Percentiles rank a stretch among this genome's conserved stretches.
These are phyloP conservation scores for Meiosimyza decipiens DNA, from an alignment of 2,888 invertebrate genomes.

Conservation along the genomic window DNA sequence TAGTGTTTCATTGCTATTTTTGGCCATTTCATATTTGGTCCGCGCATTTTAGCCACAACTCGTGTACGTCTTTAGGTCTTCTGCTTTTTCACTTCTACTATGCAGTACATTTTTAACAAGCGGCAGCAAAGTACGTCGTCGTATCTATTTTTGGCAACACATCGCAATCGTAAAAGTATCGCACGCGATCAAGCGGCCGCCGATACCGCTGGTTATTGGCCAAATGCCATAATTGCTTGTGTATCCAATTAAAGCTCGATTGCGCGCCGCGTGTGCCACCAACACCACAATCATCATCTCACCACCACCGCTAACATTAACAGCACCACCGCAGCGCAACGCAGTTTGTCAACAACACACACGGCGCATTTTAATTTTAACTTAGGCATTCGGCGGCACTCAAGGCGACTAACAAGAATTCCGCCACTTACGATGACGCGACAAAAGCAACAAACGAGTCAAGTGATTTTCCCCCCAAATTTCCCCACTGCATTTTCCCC, in stretches of 20 bases:
- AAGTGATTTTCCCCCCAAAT: no score
- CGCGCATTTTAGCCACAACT: conserved; percentile 29
- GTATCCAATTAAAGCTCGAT: conserved; percentile 58
- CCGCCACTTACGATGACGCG: conserved; percentile 52
- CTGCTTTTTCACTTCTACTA: conserved; percentile 22
- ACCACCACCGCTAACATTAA: conserved; percentile 34
- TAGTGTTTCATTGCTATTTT: conserved; percentile 49
- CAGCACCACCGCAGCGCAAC: conserved; percentile 35
- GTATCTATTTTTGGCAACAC: conserved; percentile 53
- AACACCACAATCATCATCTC: conserved; percentile 45
- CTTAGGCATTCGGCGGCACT: no score
- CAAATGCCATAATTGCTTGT: conserved; percentile 55
- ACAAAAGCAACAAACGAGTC: neutral
- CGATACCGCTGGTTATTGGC: conserved; percentile 51
- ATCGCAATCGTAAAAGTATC: conserved; percentile 52
- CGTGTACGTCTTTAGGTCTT: conserved; percentile 18
- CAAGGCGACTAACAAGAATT: conserved; percentile 8
- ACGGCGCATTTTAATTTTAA: conserved; percentile 20
- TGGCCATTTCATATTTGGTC: conserved; percentile 40
- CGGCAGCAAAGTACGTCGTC: conserved; percentile 33
- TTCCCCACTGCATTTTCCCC: no score
- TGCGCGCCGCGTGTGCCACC: conserved; percentile 46
- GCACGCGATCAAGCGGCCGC: conserved; percentile 55
- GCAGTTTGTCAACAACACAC: neutral
- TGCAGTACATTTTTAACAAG: conserved; percentile 30